A percentile compares a stretch with the other conserved stretches of the same genome.
Conservation (phyloP, 2,888 invertebrate genomes). For the Tridacna gigas region DNA sequence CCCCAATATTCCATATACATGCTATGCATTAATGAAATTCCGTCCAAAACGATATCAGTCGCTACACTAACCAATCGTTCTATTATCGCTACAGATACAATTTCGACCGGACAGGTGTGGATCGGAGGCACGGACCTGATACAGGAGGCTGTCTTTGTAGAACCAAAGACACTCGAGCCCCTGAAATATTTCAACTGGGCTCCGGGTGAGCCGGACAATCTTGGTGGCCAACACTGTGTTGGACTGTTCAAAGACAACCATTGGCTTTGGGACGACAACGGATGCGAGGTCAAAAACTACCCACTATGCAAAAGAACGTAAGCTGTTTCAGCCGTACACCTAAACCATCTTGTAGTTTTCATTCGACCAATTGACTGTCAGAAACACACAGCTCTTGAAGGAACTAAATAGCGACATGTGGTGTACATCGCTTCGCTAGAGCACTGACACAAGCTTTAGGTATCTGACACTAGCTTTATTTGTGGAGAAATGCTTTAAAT, state of each 20-base stretch:
- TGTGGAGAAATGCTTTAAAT: no score
- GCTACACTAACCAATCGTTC: no score
- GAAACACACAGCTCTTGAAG: no score
- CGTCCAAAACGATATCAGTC: no score
- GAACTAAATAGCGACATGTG: no score
- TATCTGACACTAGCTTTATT: no score
- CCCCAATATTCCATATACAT: no score
- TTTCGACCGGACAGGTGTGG: conserved; percentile 53
- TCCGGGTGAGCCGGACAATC: conserved; percentile 56
- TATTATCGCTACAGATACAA: conserved; percentile 25
- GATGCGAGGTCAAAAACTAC: conserved; percentile 42
- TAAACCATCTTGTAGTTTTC: not conserved
- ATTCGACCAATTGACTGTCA: no score
- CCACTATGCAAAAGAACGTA: conserved; percentile 58
- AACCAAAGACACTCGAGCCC: conserved; percentile 45
- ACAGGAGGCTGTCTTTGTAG: conserved; percentile 56
- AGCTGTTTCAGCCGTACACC: conserved; percentile 1
- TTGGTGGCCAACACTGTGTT: conserved; percentile 60
- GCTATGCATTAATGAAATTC: no score
- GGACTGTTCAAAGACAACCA: conserved; percentile 41
- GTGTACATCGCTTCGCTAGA: no score
- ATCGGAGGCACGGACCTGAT: conserved; percentile 61
- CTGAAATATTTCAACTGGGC: conserved; percentile 60
- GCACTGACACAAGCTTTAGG: no score
- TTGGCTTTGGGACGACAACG: conserved; percentile 57